Base-by-base conservation (phyloP, 2,888 invertebrate species). In the Drosophila suboccidentalis region DNA sequence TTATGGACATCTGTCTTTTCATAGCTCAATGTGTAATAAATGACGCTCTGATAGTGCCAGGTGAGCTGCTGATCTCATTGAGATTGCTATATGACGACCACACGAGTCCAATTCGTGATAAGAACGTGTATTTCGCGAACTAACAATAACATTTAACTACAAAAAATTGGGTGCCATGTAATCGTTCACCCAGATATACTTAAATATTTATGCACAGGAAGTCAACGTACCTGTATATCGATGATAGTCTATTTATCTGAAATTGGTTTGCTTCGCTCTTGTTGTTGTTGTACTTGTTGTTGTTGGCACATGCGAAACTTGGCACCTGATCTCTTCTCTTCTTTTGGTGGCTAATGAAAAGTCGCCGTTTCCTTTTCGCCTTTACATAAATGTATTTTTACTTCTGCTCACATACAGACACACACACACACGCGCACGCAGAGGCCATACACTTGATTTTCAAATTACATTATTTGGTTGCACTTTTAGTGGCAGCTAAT, bases 231-330 rank as follows among this genome's bases (percentile, higher is more conserved):
- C 22, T 15, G 4, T 15, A 11, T 61, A 44, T 46, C 17, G 29
- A 63, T 76, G 43, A 34, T 53, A 29, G 8, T 29, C 26, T 57
- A 9, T 70, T 38, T 19, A 32, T 38, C 29, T 43, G 43, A 3
- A 54, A 58, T 73, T 57, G 55, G 15, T 57, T 60, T 44, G 29
- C 4, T 5, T 9, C 11, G 19, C 22, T 38, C 29, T 41, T 43
- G 26, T 63, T 65, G 41, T 79, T 82, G 87, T 60, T 65, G 22
- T 87, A 80, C 86, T 26, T 26, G 87, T 58, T 54, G 38, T 60
- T 65, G 29, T 87, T 83, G 88, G 80, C 86, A 68, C 75, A 51
- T 44, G 51, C 59, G 47, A 86, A 70, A 66, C 55, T 81, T 88
- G 82, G 80, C 88, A 73, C 36, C 75, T 22, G 51, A 77, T 59